Percentiles rank a stretch among this genome's conserved stretches.
Evolutionary conservation across 2,113 vertebrate genomes (phyloP).

Genomic region (Morphnarchus princeps): DNA sequence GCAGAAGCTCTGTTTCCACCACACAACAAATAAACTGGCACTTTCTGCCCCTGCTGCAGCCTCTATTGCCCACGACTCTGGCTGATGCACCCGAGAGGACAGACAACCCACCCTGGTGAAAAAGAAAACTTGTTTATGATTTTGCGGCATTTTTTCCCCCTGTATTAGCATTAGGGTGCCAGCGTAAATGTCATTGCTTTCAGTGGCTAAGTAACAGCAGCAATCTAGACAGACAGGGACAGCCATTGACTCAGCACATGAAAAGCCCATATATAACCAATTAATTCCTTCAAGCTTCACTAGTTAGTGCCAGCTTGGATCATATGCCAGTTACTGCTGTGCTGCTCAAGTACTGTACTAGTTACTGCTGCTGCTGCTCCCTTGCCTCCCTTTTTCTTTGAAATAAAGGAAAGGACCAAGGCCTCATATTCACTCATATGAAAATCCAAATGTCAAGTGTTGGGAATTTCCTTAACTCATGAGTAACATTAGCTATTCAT

Average conservation of each 20-base stretch:
- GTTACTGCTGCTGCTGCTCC: conserved; percentile 14
- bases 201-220: not conserved
- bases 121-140: not conserved
- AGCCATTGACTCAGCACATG: conserved; percentile 27
- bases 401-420: not conserved
- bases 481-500: not conserved
- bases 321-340: not conserved
- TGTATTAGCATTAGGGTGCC: not conserved
- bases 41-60: not conserved
- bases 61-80: not conserved
- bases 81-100: not conserved
- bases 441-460: not conserved
- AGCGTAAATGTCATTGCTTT: not conserved
- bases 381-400: not conserved
- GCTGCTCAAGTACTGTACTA: not conserved
- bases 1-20: not conserved
- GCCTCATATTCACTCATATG: not conserved
- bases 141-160: fast-evolving
- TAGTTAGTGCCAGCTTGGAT: not conserved
- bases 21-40: not conserved
- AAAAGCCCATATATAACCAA: not conserved
- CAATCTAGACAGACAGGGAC: not conserved
- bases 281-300: not conserved
- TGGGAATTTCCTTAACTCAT: not conserved
- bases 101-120: not conserved